A percentile compares a stretch with the other conserved stretches of the same genome.
Evolutionary conservation across 2,797 vertebrate genomes (phyloP).

Genomic region (Semaprochilodus insignis): DNA sequence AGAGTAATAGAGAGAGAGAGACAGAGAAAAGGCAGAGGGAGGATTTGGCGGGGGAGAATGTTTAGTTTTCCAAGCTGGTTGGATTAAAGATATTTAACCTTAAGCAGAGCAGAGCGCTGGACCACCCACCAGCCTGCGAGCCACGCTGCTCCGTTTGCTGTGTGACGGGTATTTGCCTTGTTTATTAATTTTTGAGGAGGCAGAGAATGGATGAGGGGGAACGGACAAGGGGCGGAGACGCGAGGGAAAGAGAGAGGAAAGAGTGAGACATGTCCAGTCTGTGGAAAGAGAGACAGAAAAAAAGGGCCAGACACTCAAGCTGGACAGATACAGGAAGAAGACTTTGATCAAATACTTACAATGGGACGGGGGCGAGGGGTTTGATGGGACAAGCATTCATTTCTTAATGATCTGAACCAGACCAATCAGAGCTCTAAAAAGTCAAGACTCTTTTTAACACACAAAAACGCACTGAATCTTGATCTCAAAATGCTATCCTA

Average conservation of each 20-base stretch:
- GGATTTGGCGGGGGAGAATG: conserved; percentile 63
- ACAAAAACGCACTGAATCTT: no score
- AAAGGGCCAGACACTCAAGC: background rate
- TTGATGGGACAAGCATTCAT: background rate
- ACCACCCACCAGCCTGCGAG: conserved; percentile 68
- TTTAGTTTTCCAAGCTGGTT: conserved; percentile 69
- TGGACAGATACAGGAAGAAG: background rate
- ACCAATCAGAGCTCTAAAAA: no score
- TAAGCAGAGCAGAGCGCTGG: conserved; percentile 62
- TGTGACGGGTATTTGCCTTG: conserved; percentile 62
- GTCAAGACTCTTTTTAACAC: no score
- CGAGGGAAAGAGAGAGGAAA: conserved; percentile 3
- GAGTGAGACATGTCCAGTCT: conserved; percentile 28
- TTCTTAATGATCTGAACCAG: no score
- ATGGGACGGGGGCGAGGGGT: background rate
- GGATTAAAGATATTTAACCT: conserved; percentile 72
- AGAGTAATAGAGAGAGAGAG: background rate
- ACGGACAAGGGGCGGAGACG: conserved; percentile 18
- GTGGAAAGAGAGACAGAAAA: conserved; percentile 16
- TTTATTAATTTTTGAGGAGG: conserved; percentile 65
- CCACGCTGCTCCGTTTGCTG: conserved; percentile 52
- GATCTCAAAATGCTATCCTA: no score
- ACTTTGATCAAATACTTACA: background rate
- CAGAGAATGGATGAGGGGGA: conserved; percentile 32
- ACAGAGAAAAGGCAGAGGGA: conserved; percentile 40